Base-by-base conservation (phyloP, 2,888 invertebrate genomes). In the Oxyscelio sp. region DNA sequence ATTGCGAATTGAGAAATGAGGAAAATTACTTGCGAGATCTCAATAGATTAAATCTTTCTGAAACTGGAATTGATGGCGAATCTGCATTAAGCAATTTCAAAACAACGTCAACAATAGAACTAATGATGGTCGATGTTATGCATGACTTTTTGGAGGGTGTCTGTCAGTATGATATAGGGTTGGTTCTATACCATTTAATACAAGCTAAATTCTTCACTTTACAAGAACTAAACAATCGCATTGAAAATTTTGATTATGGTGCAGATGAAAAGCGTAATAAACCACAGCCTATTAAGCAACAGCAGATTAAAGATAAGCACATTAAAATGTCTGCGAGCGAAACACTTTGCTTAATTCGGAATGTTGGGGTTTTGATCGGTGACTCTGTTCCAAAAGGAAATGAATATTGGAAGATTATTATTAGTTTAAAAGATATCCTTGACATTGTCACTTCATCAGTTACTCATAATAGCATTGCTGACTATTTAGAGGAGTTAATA, bases 251-350 rank as follows among this genome's bases (percentile, higher is more conserved):
- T 22, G 27, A 15, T 43, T 71, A 43, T 24, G 66, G 54, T 31
- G 40, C 38, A 15, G 40, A 24, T 50, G 34, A 65, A 21, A 61
- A n/a, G 3, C 31, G 40, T 21, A 74, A 68, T 34, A 75, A 65
- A 58, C 45, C 59, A 15, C 43, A 21, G 31, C 22, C 27, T 15
- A 74, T 74, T 27, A 68, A 59, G 40, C 4, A n/a, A 0, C 22
- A 11, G 5, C 52, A 74, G 54, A 68, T 81, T 11, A 81, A 63
- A 63, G 63, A 22, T 17, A 79, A 71, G 27, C 27, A 38, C 11
- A 59, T 70, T 19, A 70, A 78, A 78, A 78, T 78, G 78, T 61
- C 78, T 9, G 75, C 65, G 9, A 52, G 56, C n/a, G 75, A 82
- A 38, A 34, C 43, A n/a, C 22, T 34, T 45, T 71, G 54, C 21